Evolutionary conservation across 2,797 vertebrate species (phyloP).

Genomic region (Lemur catta): DNA sequence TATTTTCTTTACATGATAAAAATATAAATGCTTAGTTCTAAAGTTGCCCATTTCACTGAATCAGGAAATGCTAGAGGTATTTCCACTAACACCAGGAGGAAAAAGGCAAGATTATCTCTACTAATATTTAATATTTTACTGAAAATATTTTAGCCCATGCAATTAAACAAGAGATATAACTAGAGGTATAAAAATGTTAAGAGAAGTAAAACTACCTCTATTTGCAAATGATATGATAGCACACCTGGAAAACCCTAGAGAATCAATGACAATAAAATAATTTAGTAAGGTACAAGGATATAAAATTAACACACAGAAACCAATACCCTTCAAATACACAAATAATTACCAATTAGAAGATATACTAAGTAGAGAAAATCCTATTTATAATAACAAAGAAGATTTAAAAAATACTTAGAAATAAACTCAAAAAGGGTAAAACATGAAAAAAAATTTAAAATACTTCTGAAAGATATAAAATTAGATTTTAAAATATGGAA

Average conservation of each 20-base stretch:
- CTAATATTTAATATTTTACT: background rate
- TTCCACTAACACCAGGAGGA: background rate
- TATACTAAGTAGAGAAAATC: background rate
- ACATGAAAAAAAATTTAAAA: background rate
- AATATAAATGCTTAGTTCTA: background rate
- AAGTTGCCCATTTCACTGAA: background rate
- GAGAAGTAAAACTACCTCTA: background rate
- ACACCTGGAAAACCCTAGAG: background rate
- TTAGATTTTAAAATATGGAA: background rate
- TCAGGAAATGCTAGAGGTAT: background rate
- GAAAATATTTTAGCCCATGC: background rate
- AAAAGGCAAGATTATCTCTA: background rate
- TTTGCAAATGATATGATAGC: background rate
- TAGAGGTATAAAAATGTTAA: background rate
- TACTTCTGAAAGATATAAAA: background rate
- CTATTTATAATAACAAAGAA: background rate
- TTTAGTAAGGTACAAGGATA: background rate
- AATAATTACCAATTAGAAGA: background rate
- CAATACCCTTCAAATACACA: background rate
- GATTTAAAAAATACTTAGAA: background rate
- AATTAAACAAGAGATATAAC: background rate
- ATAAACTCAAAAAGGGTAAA: background rate
- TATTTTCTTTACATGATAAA: background rate
- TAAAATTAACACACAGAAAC: background rate
- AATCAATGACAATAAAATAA: background rate